Evolutionary conservation across 2,888 invertebrate species (phyloP).

Genomic region (Cremastobaeus sp.): DNA sequence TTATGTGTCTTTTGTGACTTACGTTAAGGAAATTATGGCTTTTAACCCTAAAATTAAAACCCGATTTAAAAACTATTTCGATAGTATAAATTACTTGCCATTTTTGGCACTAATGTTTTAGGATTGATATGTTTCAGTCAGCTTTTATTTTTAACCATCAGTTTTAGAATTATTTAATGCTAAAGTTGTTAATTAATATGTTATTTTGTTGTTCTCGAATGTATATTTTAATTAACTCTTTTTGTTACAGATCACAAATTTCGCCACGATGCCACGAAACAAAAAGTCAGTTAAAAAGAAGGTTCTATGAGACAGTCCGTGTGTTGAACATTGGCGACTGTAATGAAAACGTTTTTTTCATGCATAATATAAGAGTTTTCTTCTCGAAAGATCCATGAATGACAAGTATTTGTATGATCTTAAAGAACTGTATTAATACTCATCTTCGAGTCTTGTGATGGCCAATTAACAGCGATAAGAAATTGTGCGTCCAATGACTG

Average conservation of each 20-base stretch:
- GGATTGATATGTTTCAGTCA: background rate
- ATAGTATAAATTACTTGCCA: background rate
- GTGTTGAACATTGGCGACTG: no score
- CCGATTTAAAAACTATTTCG: background rate
- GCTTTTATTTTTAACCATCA: background rate
- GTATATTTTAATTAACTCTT: background rate
- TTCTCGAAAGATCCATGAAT: no score
- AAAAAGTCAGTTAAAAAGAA: constrained; percentile 87
- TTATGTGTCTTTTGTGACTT: no score
- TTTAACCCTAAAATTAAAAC: no score
- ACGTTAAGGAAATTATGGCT: no score
- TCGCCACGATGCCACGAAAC: constrained; percentile 86
- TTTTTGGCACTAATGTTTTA: background rate
- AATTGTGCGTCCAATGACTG: no score
- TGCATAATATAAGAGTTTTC: no score
- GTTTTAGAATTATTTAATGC: constrained; percentile 20
- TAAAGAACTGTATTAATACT: no score
- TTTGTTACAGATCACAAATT: constrained; percentile 83
- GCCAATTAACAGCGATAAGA: no score
- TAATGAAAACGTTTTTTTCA: no score
- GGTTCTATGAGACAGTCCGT: constrained; percentile 75
- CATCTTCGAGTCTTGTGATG: no score
- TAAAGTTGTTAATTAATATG: constrained; percentile 25
- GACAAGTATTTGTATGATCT: no score
- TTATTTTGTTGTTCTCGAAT: background rate